Conservation (phyloP, 1,140 invertebrate genomes). For the Lepeophtheirus salmonis region DNA sequence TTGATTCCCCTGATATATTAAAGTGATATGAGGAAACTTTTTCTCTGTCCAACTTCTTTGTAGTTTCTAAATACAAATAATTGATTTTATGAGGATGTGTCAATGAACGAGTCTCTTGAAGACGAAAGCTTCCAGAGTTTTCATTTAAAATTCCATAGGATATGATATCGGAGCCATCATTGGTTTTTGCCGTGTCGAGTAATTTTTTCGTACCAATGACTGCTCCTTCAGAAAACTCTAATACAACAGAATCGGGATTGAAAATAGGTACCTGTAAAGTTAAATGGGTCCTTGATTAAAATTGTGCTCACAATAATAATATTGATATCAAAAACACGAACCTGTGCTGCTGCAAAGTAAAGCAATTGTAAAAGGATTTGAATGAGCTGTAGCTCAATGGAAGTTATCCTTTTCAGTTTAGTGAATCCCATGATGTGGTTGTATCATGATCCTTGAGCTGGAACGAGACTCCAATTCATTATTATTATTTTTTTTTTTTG, state of each 20-base stretch:
- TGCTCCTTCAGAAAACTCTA: constrained; percentile 74
- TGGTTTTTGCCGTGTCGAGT: constrained; percentile 58
- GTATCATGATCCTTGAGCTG: too few relatives aligned
- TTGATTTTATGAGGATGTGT: constrained; percentile 27
- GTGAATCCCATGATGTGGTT: too few relatives aligned
- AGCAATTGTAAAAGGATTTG: too few relatives aligned
- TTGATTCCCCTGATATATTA: constrained; percentile 72
- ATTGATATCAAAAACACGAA: too few relatives aligned
- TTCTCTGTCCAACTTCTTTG: constrained; percentile 69
- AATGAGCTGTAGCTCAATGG: too few relatives aligned
- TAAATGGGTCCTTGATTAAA: constrained; percentile 59
- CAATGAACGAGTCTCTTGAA: constrained; percentile 46
- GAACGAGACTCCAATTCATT: too few relatives aligned
- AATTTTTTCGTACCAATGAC: constrained; percentile 61
- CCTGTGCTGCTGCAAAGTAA: too few relatives aligned
- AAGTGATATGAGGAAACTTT: constrained; percentile 56
- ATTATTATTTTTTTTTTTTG: too few relatives aligned
- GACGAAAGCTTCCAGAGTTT: constrained; percentile 46
- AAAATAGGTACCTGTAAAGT: constrained; percentile 78
- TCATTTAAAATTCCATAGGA: constrained; percentile 55
- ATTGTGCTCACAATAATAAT: constrained; percentile 70
- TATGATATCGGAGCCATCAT: not conserved
- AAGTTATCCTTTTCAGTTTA: too few relatives aligned
- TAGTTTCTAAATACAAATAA: constrained; percentile 73
- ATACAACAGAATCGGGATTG: constrained; percentile 61